Conservation (phyloP, 2,888 invertebrate species). For the Norana najaformis region DNA sequence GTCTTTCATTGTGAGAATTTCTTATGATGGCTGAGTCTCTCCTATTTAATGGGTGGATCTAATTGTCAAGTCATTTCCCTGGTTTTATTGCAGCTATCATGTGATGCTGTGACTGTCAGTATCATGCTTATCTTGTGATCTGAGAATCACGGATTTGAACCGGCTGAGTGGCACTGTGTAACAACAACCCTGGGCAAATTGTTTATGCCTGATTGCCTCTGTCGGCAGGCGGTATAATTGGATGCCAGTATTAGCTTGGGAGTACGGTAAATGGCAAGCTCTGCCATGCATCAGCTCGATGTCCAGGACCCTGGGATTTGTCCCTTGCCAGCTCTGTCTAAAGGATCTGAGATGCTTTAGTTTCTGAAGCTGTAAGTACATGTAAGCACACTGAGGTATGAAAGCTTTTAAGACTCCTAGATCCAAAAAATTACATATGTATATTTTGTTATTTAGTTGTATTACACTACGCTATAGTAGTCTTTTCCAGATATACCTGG, state of each 20-base stretch:
- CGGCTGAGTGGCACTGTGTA: neutral
- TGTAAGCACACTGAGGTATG: neutral
- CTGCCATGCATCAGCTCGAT: neutral
- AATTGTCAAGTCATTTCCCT: neutral
- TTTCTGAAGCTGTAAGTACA: neutral
- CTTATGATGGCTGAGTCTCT: too few species aligned
- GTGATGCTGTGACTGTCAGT: neutral
- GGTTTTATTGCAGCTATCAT: neutral
- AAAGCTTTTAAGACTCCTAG: neutral
- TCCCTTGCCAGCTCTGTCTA: too few species aligned
- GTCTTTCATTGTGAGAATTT: neutral
- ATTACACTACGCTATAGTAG: too few species aligned
- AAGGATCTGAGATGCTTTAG: neutral
- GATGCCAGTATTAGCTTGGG: neutral
- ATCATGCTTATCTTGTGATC: neutral
- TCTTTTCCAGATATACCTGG: too few species aligned
- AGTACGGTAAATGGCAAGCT: neutral
- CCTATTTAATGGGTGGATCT: neutral
- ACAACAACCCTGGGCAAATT: neutral
- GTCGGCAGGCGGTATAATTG: neutral
- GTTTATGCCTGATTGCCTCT: neutral
- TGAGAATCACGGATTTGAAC: slow-evolving; percentile 3
- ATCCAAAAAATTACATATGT: neutral
- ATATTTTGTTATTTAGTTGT: neutral
- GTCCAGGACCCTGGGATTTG: neutral